Evolutionary conservation across 2,113 vertebrate species (phyloP), one percentile per base, ranked within the genome.

Genomic region (Apteryx owenii): DNA sequence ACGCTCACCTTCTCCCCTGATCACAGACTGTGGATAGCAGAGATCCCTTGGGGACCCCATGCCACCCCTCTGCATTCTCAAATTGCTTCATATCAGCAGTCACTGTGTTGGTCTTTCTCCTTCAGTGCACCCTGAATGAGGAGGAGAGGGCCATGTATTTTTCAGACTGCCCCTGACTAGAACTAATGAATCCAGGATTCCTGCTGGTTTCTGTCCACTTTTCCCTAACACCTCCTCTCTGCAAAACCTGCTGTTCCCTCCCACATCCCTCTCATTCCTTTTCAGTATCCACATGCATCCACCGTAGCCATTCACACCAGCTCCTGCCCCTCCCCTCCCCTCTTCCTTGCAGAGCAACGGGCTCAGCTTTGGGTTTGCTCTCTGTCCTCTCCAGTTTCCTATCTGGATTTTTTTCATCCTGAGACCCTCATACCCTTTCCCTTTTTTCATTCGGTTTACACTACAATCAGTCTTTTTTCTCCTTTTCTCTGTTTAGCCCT

Each of bases 91-190:
- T 48, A 44, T 18, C 44, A 60, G 11, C 21, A 65, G 17, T 66
- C 70, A 61, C 58, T 40, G 70, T 36, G 12, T 10, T 83, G 62
- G 3, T 77, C 50, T 86, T 77, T 76, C 42, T 79, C 36, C n/a
- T 56, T 46, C 1, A 2, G 0, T 12, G 68, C 10, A 4, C 5
- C 8, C 8, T 60, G 40, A 8, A 38, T 36, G 29, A 89, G 1
- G 2, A 81, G 17, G 33, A 73, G 25, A 20, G 12, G 3, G 3
- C 11, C 89, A 12, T 53, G 58, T 87, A 14, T 84, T 83, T 69
- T 81, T 83, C 23, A 89, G 44, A 31, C 29, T 61, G 6, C 44
- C 65, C 33, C 40, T 85, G 48, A 69, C 33, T 31, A 73, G 8
- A 92, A 53, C 4, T 1, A 65, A 5, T 44, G 40, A 75, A 75